Conservation (phyloP, 2,888 invertebrate genomes). For the Drosophila mulleri region DNA sequence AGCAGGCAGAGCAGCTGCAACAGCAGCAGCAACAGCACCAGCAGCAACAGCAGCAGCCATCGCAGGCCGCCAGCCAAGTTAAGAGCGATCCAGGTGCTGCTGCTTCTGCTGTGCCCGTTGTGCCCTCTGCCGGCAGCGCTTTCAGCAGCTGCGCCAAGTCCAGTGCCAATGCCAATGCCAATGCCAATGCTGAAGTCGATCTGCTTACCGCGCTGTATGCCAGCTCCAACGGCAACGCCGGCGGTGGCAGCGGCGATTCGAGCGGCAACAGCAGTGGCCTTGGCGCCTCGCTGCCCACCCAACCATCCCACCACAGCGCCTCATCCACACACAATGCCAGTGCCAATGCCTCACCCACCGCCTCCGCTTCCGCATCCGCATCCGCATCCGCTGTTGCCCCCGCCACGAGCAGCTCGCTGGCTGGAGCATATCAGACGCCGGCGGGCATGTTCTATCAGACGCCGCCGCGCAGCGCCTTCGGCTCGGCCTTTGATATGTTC, state of each 20-base stretch:
- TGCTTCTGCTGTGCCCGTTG: constrained; percentile 54
- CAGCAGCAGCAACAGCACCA: constrained; percentile 37
- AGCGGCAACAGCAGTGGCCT: constrained; percentile 76
- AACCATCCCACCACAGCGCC: constrained; percentile 74
- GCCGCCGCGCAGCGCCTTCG: constrained; percentile 83
- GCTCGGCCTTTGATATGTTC: constrained; percentile 85
- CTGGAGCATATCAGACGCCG: constrained; percentile 71
- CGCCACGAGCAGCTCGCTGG: constrained; percentile 34
- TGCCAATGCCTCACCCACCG: constrained; percentile 82
- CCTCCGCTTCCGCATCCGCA: constrained; percentile 60
- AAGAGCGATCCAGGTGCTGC: constrained; percentile 33
- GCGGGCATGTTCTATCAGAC: constrained; percentile 85
- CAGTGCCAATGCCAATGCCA: constrained; percentile 30
- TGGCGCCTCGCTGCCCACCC: constrained; percentile 80
- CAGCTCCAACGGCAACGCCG: constrained; percentile 48
- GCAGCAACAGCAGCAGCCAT: constrained; percentile 26
- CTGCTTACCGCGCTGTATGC: constrained; percentile 78
- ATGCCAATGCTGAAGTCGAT: constrained; percentile 65
- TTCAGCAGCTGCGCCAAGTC: constrained; percentile 78
- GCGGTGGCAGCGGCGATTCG: constrained; percentile 49
- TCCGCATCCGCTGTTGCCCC: constrained; percentile 61
- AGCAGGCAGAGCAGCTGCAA: constrained; percentile 71
- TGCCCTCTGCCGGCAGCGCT: constrained; percentile 83
- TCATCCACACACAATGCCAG: constrained; percentile 79
- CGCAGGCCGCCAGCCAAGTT: constrained; percentile 9